Evolutionary conservation across 2,113 vertebrate genomes (phyloP), one percentile per base, ranked within the genome.

Genomic region (Colius striatus): DNA sequence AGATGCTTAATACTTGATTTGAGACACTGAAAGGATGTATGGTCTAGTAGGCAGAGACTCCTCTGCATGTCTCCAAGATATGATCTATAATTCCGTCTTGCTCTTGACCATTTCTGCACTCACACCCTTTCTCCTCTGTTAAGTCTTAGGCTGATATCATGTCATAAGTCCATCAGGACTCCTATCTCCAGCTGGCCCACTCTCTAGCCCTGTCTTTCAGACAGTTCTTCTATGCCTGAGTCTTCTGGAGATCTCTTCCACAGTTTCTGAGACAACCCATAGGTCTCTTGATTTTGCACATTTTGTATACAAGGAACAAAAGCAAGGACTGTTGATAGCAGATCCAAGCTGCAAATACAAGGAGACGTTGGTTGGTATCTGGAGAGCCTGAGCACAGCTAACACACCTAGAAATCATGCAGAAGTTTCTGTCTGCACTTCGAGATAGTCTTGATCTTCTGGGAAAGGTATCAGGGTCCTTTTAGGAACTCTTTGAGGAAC

Each of bases 101-200:
- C 26, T 74, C 19, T 15, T 71, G 29, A 34, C 29, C 78, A 6
- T 61, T 91, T 77, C 36, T 84, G 10, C 18, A 26, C 14, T 43
- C 29, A 60, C n/a, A 50, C 10, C 10, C 11, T 0, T 30, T 53
- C 18, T 87, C 9, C 11, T 84, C 17, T 17, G 2, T 54, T 66
- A 66, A 89, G 30, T 77, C 34, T 16, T 10, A 53, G n/a, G 27
- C 15, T 88, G 41, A 27, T 81, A 45, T 1, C 34, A 71, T 36
- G 16, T 58, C 36, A 45, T 1, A 1, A 13, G 60, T 84, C 62
- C 15, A 19, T 58, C 51, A 80, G 27, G 14, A 41, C 13, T 71
- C 5, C 5, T 77, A 0, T 41, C 18, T 8, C 23, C 6, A 1
- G 27, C 11, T 43, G 6, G 2, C 19, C 36, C 10, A 36, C 16